Evolutionary conservation across 1,140 invertebrate genomes (phyloP).

Genomic region (Teleopsis dalmanni): DNA sequence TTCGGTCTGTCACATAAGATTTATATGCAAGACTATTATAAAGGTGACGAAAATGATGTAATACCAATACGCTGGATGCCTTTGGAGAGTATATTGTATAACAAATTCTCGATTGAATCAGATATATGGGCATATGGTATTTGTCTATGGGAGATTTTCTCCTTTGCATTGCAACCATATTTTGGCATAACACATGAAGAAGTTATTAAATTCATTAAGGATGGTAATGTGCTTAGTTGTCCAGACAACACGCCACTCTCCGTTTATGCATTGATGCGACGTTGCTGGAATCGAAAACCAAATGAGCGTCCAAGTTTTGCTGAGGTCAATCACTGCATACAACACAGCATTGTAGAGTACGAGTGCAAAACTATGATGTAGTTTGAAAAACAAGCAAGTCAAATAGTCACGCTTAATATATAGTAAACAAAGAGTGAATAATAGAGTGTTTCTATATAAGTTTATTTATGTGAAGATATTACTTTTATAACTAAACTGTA

Average conservation of each 20-base stretch:
- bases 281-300: slow-evolving; percentile 85
- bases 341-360: slow-evolving; percentile 38
- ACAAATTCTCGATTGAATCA: slow-evolving; percentile 87
- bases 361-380: slow-evolving; percentile 40
- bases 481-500: too few species aligned
- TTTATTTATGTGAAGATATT: too few species aligned
- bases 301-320: slow-evolving; percentile 73
- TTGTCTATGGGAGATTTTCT: slow-evolving; percentile 90
- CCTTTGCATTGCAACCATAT: slow-evolving; percentile 87
- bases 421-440: too few species aligned
- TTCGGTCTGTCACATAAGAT: slow-evolving; percentile 91
- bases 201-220: slow-evolving; percentile 87
- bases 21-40: slow-evolving; percentile 85
- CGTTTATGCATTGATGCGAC: slow-evolving; percentile 88
- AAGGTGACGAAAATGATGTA: slow-evolving; percentile 87
- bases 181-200: slow-evolving; percentile 93
- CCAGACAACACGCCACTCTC: slow-evolving; percentile 85
- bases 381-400: background rate
- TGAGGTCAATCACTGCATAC: slow-evolving; percentile 41
- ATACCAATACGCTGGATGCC: slow-evolving; percentile 95
- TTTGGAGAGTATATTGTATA: slow-evolving; percentile 87
- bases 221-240: slow-evolving; percentile 76
- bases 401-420: background rate
- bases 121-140: slow-evolving; percentile 94
- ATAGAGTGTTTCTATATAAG: too few species aligned